A percentile compares a stretch with the other conserved stretches of the same genome.
These are phyloP conservation scores for Melolontha melolontha DNA, from an alignment of 2,888 invertebrate genomes.

Conservation along the genomic window DNA sequence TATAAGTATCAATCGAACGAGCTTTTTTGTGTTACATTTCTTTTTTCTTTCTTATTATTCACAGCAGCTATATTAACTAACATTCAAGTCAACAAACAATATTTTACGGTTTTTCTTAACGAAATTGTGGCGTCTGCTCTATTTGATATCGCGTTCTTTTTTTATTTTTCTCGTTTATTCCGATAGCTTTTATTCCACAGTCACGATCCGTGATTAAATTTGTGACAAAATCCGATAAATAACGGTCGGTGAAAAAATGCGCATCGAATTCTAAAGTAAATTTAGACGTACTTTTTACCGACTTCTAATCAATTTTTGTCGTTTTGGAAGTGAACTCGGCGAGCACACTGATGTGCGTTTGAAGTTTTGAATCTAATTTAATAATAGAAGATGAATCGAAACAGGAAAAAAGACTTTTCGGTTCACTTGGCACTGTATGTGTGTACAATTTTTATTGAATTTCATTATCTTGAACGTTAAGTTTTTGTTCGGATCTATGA, in stretches of 20 bases:
- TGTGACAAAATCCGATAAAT: conserved; percentile 35
- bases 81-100: conserved; percentile 11
- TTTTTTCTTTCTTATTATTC: not conserved
- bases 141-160: conserved; percentile 1
- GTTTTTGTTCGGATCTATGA: not conserved
- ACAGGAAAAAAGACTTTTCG: conserved; percentile 11
- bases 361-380: conserved; percentile 29
- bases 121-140: conserved; percentile 1
- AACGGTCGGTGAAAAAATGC: conserved; percentile 35
- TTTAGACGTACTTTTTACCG: conserved; percentile 39
- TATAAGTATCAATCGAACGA: too few species aligned
- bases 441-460: conserved; percentile 13
- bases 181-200: conserved; percentile 23
- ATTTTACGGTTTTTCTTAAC: conserved; percentile 12
- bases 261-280: conserved; percentile 40
- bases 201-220: conserved; percentile 33
- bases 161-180: conserved; percentile 13
- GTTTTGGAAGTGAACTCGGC: conserved; percentile 6
- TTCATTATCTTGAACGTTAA: not conserved
- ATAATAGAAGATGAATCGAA: conserved; percentile 24
- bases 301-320: conserved; percentile 38
- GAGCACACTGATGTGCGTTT: conserved; percentile 21
- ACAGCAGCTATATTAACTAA: not conserved
- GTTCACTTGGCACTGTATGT: conserved; percentile 10
- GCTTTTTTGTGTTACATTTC: too few species aligned